phyloP scores from a whole-genome alignment of 2,797 vertebrate species.

The Cynodonichthys magdalenae region DNA sequence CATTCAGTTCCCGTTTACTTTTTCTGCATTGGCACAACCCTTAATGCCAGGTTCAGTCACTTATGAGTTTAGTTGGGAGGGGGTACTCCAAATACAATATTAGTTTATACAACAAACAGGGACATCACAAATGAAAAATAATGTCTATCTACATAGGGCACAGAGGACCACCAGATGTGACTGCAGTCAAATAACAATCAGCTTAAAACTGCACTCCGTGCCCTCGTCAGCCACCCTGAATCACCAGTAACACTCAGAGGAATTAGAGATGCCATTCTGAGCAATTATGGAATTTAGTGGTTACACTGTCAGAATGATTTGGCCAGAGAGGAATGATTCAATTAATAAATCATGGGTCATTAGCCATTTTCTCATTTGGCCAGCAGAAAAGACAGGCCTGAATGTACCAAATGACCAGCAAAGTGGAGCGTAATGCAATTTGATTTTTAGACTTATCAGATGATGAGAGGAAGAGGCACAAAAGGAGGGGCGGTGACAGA shows the following conservation, averaged over 20 bases:
- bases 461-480: slow-evolving; percentile 33
- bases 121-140: slow-evolving; percentile 2
- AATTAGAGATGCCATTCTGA: slow-evolving; percentile 63
- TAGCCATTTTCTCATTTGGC: slow-evolving; percentile 66
- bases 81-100: no score
- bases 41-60: background rate
- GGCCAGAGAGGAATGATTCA: slow-evolving; percentile 72
- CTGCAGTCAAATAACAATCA: slow-evolving; percentile 13
- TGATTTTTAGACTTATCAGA: slow-evolving; percentile 73
- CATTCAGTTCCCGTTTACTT: background rate
- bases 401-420: slow-evolving; percentile 70
- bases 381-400: slow-evolving; percentile 46
- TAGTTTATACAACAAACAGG: background rate
- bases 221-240: slow-evolving; percentile 36
- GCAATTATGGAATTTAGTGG: slow-evolving; percentile 74
- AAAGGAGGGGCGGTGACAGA: slow-evolving; percentile 17
- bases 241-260: slow-evolving; percentile 48
- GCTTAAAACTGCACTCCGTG: slow-evolving; percentile 10
- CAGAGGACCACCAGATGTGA: background rate
- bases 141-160: background rate
- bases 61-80: background rate
- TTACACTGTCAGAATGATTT: slow-evolving; percentile 78
- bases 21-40: background rate
- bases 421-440: slow-evolving; percentile 74
- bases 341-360: slow-evolving; percentile 79